Evolutionary conservation across 2,888 invertebrate genomes (phyloP), one percentile per base, ranked within the genome.

Genomic region (Falcaria lacertinaria): DNA sequence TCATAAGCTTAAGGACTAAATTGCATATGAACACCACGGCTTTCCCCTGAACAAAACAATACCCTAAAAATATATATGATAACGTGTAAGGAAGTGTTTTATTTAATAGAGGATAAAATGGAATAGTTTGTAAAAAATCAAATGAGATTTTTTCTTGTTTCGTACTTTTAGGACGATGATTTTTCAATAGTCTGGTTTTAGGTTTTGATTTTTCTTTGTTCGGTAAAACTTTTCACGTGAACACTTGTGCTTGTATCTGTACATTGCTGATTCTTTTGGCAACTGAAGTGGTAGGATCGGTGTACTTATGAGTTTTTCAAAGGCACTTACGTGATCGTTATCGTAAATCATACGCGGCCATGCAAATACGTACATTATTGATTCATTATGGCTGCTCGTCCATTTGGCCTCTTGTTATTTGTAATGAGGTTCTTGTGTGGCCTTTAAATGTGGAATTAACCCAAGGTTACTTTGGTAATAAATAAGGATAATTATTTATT

Each of bases 201-300:
- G n/a, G n/a, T n/a, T 16, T 33, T n/a, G 11, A 5, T 39, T 13
- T 8, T 8, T 22, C 34, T 17, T 11, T 17, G 16, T 36, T 33
- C 11, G n/a, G 25, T 44, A 35, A 33, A 43, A 43, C 14, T 39
- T 8, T 19, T 39, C 34, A 39, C 32, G 7, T 28, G 11, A 45
- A 6, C 50, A 62, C 60, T 75, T 77, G 41, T 56, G 47, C 32
- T 0, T 4, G 0, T 34, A 52, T 22, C 15, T 32, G 54, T 77
- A 74, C 76, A 34, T 64, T 67, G 79, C 71, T 53, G 75, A 80
- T 84, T 85, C 84, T 85, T 84, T 85, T 85, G 83, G 80, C 85
- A 83, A 81, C 69, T 67, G 74, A 51, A 74, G 70, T 68, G 75
- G 68, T 58, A 63, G 53, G 63, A 45, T 48, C 49, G 53, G n/a